Percentiles rank a stretch among this genome's conserved stretches.
Conservation (phyloP, 2,888 invertebrate species). For the Nudaria mundana region DNA sequence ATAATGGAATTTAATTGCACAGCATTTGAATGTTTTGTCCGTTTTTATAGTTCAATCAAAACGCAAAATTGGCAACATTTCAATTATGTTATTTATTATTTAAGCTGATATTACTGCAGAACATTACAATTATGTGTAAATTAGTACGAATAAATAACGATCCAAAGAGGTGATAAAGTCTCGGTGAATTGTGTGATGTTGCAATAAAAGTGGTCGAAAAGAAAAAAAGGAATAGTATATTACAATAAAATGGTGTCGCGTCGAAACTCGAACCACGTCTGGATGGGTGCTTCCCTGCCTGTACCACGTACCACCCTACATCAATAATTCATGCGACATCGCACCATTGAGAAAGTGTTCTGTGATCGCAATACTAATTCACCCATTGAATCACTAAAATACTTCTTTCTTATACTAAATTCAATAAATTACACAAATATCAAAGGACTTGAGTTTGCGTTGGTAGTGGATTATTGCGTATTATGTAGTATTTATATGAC, state of each 20-base stretch:
- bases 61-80: constrained; percentile 45
- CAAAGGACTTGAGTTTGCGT: no score
- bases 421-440: constrained; percentile 22
- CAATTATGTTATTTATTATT: constrained; percentile 42
- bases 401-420: constrained; percentile 45
- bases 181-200: constrained; percentile 46
- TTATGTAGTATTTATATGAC: no score
- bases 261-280: constrained; percentile 27
- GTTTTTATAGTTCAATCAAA: constrained; percentile 41
- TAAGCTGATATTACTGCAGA: constrained; percentile 29
- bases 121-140: constrained; percentile 34
- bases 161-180: constrained; percentile 39
- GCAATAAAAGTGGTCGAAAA: constrained; percentile 48
- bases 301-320: constrained; percentile 48
- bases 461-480: no score
- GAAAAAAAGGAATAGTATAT: constrained; percentile 59
- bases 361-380: constrained; percentile 77
- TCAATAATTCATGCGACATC: constrained; percentile 76
- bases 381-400: constrained; percentile 61
- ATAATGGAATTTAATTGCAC: constrained; percentile 46
- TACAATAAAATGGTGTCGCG: constrained; percentile 59
- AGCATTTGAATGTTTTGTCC: constrained; percentile 40
- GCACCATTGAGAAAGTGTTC: constrained; percentile 78
- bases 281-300: constrained; percentile 37
- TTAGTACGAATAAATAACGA: constrained; percentile 33